These are phyloP conservation scores for Nycteola revayana DNA, from an alignment of 2,888 invertebrate genomes.

Conservation along the genomic window DNA sequence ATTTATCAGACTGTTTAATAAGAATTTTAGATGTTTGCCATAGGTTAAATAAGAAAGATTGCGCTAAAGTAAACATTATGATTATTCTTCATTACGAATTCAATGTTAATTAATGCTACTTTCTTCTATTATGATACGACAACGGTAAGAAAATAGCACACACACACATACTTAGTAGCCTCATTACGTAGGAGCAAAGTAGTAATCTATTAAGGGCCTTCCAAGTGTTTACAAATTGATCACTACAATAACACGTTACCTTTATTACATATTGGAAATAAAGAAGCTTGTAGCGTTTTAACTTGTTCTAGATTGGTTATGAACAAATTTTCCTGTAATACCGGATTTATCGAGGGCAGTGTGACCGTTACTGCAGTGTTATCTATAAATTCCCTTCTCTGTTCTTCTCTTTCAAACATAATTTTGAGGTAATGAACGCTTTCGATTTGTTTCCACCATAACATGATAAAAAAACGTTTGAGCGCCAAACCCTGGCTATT, in stretches of 20 bases:
- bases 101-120: too few relatives aligned
- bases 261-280: constrained; percentile 84
- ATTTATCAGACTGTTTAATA: too few relatives aligned
- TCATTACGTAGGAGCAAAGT: too few relatives aligned
- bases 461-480: constrained; percentile 55
- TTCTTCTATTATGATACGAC: too few relatives aligned
- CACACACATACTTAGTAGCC: too few relatives aligned
- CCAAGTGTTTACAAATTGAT: too few relatives aligned
- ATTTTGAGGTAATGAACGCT: constrained; percentile 59
- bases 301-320: constrained; percentile 79
- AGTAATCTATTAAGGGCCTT: too few relatives aligned
- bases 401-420: constrained; percentile 70
- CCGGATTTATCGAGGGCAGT: constrained; percentile 60
- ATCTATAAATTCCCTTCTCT: constrained; percentile 55
- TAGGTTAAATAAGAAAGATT: too few relatives aligned
- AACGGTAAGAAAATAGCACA: too few relatives aligned
- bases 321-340: constrained; percentile 65
- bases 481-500: constrained; percentile 39
- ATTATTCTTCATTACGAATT: too few relatives aligned
- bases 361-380: constrained; percentile 63
- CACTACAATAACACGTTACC: constrained; percentile 46
- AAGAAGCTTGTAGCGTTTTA: constrained; percentile 84
- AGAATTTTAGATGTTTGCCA: too few relatives aligned
- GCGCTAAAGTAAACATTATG: too few relatives aligned
- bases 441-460: constrained; percentile 79